phyloP scores from a whole-genome alignment of 2,888 invertebrate species.

The Philereme transversata region DNA sequence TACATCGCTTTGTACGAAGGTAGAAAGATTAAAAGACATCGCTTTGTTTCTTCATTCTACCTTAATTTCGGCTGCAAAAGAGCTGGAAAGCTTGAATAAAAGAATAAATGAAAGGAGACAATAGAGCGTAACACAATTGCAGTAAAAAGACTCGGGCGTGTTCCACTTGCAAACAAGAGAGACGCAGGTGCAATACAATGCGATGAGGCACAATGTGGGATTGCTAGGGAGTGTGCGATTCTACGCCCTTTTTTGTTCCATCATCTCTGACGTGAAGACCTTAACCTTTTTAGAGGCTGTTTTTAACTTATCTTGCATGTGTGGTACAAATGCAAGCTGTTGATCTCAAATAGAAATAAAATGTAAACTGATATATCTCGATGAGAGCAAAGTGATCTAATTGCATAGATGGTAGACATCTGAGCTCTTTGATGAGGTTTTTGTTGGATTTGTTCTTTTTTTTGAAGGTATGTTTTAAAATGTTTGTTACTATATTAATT shows the following conservation, averaged over 20 bases:
- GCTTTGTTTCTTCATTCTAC: conserved; percentile 5
- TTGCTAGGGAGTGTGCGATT: conserved; percentile 23
- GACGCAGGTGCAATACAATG: conserved; percentile 28
- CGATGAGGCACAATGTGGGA: conserved; percentile 24
- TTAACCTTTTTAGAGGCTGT: neutral
- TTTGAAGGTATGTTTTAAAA: too few species aligned
- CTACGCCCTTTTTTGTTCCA: conserved; percentile 17
- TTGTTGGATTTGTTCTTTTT: too few species aligned
- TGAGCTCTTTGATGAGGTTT: too few species aligned
- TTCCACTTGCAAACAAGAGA: conserved; percentile 73
- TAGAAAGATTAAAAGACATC: conserved; percentile 1
- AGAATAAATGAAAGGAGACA: conserved; percentile 76
- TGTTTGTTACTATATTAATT: too few species aligned
- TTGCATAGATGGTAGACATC: too few species aligned
- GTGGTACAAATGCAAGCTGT: too few species aligned
- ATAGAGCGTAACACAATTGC: conserved; percentile 76
- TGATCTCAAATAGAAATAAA: too few species aligned
- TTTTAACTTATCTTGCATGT: too few species aligned
- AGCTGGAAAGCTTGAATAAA: conserved; percentile 59
- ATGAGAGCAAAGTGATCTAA: too few species aligned
- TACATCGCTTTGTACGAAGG: neutral
- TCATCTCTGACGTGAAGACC: conserved; percentile 5
- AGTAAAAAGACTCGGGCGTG: conserved; percentile 75
- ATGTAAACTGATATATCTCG: too few species aligned
- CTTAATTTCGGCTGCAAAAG: conserved; percentile 47